phyloP scores from a whole-genome alignment of 1,140 invertebrate species.

The Macrobrachium nipponense region DNA sequence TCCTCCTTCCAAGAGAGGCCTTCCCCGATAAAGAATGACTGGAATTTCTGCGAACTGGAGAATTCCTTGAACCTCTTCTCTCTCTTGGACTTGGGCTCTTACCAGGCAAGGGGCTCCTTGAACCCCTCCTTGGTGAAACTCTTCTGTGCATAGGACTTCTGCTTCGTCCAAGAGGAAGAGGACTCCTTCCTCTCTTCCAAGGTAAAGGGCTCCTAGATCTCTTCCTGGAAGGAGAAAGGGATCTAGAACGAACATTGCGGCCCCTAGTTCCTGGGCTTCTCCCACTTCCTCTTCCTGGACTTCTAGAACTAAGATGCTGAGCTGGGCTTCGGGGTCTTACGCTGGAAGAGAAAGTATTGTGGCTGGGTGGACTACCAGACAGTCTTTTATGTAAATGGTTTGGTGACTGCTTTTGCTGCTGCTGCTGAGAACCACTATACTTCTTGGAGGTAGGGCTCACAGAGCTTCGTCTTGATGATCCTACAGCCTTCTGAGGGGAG shows the following conservation, averaged over 20 bases:
- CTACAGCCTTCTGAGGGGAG: constrained; percentile 21
- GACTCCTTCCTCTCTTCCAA: constrained; percentile 5
- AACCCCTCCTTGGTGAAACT: constrained; percentile 10
- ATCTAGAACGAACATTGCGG: neutral
- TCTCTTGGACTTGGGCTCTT: too few relatives aligned
- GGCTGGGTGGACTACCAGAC: constrained; percentile 35
- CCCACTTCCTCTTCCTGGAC: neutral
- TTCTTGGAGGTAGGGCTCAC: constrained; percentile 39
- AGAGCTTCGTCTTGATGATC: constrained; percentile 36
- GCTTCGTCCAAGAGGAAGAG: neutral
- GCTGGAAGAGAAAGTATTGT: constrained; percentile 3
- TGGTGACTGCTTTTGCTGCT: constrained; percentile 2
- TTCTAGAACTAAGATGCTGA: neutral
- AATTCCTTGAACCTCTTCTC: too few relatives aligned
- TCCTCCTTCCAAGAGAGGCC: neutral
- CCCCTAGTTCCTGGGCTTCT: neutral
- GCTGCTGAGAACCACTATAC: neutral
- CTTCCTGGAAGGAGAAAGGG: neutral
- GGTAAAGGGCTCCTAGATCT: constrained; percentile 31
- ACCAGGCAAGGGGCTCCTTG: constrained; percentile 33
- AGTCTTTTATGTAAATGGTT: constrained; percentile 9
- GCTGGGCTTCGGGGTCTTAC: constrained; percentile 21
- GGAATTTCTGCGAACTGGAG: too few relatives aligned
- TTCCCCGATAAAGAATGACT: too few relatives aligned
- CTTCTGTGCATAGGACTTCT: constrained; percentile 33